Base-by-base conservation (phyloP, 2,113 vertebrate species). In the Trichechus manatus region DNA sequence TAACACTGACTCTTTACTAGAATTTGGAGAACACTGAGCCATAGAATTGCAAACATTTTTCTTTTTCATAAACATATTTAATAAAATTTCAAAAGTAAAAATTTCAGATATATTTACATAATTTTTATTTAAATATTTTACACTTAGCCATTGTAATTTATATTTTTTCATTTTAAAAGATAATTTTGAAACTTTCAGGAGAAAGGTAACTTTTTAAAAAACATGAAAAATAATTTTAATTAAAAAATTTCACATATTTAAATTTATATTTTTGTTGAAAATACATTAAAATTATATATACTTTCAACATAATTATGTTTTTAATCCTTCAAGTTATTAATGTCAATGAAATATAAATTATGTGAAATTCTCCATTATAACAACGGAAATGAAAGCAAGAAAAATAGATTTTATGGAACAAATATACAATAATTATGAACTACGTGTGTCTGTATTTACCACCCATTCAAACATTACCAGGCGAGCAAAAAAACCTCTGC, bases 131-230 rank as follows among this genome's bases (percentile, higher is more conserved):
- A 75, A 61, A 79, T n/a, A 75, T 66, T n/a, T 59, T 6, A 29
- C 23, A 68, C 59, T 66, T 63, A 85, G 50, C 27, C 17, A 56
- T 72, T 74, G 66, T 36, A 17, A 14, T 59, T 74, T 77, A 22
- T 39, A 66, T 74, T 94, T 80, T 94, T 95, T 39, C 22, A 78
- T 83, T 78, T 84, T 50, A 93, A 85, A 64, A 89, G 31, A 11
- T 56, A 47, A 59, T 20, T 95, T 75, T 44, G 39, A 53, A 88
- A 88, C 6, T 25, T 84, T 80, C 39, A 81, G 27, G 61, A 92
- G 29, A 93, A 93, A 74, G 86, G 36, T 74, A 63, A 75, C 50
- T 81, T 79, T 79, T 63, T 6, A 88, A 95, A 87, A 56, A 56
- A 91, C 1, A 23, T 56, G 25, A 92, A 94, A 87, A 72, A 42